Percentiles rank a stretch among this genome's conserved stretches.
Conservation (phyloP, 2,888 invertebrate species). For the Drosophila tripunctata region DNA sequence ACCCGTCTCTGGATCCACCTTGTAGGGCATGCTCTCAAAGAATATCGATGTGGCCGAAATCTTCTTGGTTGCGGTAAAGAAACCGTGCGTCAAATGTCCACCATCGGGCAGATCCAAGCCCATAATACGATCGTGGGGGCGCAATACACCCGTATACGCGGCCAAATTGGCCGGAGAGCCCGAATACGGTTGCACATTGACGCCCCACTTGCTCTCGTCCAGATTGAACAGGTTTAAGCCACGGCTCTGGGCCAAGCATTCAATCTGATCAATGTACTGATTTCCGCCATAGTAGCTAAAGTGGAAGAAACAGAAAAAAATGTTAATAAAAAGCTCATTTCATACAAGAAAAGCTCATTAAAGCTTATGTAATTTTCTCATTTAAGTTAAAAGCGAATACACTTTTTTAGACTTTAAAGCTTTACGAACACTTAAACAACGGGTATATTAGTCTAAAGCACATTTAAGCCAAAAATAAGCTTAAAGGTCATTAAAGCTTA, state of each 20-base stretch:
- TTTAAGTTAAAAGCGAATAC: too few relatives aligned
- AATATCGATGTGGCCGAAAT: conserved; percentile 98
- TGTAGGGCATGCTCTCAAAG: conserved; percentile 99
- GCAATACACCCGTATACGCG: conserved; percentile 94
- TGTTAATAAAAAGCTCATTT: not conserved
- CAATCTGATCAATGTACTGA: conserved; percentile 97
- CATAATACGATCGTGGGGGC: conserved; percentile 98
- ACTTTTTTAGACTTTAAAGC: too few relatives aligned
- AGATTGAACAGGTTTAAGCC: conserved; percentile 93
- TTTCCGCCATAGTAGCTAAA: conserved; percentile 98
- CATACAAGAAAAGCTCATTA: not conserved
- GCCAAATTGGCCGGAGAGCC: conserved; percentile 98
- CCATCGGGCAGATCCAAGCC: conserved; percentile 98
- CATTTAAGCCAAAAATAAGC: too few relatives aligned
- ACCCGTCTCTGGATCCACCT: conserved; percentile 92
- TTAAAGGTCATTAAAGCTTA: too few relatives aligned
- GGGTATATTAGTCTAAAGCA: too few relatives aligned
- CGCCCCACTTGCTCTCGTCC: conserved; percentile 95
- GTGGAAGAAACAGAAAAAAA: not conserved
- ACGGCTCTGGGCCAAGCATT: conserved; percentile 93
- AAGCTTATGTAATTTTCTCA: too few relatives aligned
- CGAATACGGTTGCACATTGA: conserved; percentile 98
- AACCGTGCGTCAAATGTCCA: conserved; percentile 97
- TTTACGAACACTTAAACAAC: too few relatives aligned
- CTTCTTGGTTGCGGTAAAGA: conserved; percentile 94